Evolutionary conservation across 2,797 vertebrate species (phyloP).

Genomic region (Notamacropus eugenii): DNA sequence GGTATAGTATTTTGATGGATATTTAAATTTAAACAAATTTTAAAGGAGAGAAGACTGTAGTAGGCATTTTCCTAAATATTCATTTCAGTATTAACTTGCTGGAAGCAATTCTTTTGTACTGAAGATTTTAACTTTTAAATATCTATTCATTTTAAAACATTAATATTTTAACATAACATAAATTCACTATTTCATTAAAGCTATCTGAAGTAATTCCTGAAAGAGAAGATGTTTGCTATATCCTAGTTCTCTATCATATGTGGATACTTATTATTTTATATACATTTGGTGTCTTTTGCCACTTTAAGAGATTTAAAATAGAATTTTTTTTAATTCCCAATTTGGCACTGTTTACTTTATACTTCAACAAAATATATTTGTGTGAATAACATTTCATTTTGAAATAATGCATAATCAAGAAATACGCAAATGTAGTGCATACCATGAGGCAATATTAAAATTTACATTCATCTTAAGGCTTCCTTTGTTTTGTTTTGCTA

Average conservation of each 20-base stretch:
- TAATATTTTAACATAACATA: not conserved
- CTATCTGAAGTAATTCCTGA: too few relatives aligned
- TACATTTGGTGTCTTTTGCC: not conserved
- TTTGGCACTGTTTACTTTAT: not conserved
- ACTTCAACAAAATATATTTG: not conserved
- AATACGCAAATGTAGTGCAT: not conserved
- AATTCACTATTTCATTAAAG: too few relatives aligned
- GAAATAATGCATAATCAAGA: not conserved
- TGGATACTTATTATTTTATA: not conserved
- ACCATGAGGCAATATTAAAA: not conserved
- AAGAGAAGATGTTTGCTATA: not conserved
- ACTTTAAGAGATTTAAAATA: not conserved
- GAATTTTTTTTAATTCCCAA: not conserved
- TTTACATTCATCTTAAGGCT: not conserved
- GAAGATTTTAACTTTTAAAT: not conserved
- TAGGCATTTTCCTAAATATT: not conserved
- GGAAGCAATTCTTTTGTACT: not conserved
- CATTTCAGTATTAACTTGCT: not conserved
- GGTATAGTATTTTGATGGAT: not conserved
- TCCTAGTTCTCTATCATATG: not conserved
- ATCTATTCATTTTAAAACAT: not conserved
- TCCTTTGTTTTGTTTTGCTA: not conserved
- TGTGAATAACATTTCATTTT: not conserved
- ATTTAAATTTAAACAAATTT: not conserved
- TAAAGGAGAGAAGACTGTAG: not conserved